Evolutionary conservation across 2,888 invertebrate species (phyloP), one percentile per base, ranked within the genome.

Genomic region (Zootermopsis nevadensis): DNA sequence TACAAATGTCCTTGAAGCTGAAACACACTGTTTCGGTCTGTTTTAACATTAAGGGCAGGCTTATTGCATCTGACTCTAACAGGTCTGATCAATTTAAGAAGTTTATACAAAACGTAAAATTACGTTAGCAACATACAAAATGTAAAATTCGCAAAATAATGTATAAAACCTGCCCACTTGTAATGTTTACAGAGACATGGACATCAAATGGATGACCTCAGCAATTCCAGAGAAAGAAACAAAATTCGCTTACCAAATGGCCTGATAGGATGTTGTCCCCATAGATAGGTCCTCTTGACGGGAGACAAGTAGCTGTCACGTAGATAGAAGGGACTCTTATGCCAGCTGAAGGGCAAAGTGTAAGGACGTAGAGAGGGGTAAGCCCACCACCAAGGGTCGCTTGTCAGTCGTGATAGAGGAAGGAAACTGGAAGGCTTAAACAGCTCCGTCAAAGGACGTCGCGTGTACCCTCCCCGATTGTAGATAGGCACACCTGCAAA

Each of bases 341-440:
- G 85, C 85, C 86, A 86, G 86, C 91, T 91, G 88, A 91, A 91
- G 86, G 91, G 90, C 86, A 94, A 93, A 85, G 91, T 91, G 90
- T 94, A 92, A 86, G 97, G 97, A 89, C 93, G 93, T 90, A 95
- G 93, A 90, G 94, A 94, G 87, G 96, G 96, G 90, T 95, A 93
- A 90, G 94, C 93, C 93, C 94, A 94, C 97, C 96, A 97, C 95
- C 96, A 97, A 88, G 96, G 96, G 92, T 97, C 96, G 89, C 96
- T 94, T 87, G 94, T 94, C 90, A 96, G 94, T 87, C 95, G 93
- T 87, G 95, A 95, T 89, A 95, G 92, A 84, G 96, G 96, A 88
- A 95, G 91, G 88, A 91, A 92, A 82, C 95, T 94, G 88, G 94
- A 94, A 86, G 97, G 96, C 91, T 95, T 94, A 90, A 96, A 92